Conservation (phyloP, 2,888 invertebrate genomes). For the Lycocerus yunnanus region DNA sequence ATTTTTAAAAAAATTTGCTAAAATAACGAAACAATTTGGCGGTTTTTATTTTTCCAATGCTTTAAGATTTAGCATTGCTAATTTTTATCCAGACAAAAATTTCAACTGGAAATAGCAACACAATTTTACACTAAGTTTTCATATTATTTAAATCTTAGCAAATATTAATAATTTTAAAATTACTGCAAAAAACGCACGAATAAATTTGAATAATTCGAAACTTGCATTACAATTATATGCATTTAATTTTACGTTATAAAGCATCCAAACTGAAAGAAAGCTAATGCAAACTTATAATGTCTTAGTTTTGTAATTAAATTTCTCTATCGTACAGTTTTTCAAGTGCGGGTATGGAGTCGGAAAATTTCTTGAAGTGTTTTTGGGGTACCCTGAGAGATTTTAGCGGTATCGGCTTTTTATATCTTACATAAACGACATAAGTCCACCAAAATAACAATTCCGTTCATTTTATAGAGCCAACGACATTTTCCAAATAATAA, state of each 20-base stretch:
- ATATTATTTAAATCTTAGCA: background rate
- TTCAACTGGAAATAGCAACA: background rate
- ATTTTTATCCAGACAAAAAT: no score
- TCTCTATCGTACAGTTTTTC: background rate
- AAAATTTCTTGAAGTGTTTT: background rate
- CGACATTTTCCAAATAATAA: background rate
- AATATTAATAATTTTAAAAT: background rate
- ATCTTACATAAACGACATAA: no score
- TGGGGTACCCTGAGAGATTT: background rate
- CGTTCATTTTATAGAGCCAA: background rate
- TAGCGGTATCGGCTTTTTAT: background rate
- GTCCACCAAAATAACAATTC: background rate
- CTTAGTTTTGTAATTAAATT: no score
- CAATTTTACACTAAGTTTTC: background rate
- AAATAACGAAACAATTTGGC: no score
- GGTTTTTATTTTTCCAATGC: no score
- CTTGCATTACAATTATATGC: background rate
- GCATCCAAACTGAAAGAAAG: background rate
- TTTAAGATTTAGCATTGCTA: no score
- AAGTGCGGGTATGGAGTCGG: background rate
- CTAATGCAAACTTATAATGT: background rate
- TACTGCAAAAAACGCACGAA: background rate
- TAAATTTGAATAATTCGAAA: background rate
- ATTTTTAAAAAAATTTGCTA: no score
- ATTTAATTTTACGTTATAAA: background rate